Evolutionary conservation across 2,113 vertebrate genomes (phyloP).

Genomic region (Opisthocomus hoazin): DNA sequence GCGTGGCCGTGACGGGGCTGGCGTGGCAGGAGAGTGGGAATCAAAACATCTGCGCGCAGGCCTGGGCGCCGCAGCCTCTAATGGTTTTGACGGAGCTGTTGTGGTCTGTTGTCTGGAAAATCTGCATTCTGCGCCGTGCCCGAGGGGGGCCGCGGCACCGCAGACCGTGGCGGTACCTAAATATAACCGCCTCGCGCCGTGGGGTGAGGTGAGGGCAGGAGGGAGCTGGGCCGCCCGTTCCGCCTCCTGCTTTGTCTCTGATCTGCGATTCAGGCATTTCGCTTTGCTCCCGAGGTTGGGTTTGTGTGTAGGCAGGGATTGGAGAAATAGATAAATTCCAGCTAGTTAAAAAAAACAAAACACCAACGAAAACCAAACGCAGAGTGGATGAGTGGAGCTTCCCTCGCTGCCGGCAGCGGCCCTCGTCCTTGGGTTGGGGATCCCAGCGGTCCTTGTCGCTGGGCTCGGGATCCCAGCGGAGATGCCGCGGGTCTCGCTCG

Average conservation of each 20-base stretch:
- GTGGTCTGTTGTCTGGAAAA: constrained; percentile 55
- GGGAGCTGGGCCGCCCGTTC: neutral
- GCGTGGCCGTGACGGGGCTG: neutral
- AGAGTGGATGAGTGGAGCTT: neutral
- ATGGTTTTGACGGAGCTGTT: constrained; percentile 54
- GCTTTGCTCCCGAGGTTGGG: neutral
- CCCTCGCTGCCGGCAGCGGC: neutral
- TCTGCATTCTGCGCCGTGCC: constrained; percentile 29
- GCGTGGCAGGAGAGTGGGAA: constrained; percentile 53
- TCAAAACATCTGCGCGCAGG: constrained; percentile 55
- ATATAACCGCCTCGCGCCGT: constrained; percentile 43
- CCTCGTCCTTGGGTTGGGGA: neutral
- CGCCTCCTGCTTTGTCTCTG: constrained; percentile 37
- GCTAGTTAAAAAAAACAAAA: neutral
- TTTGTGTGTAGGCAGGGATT: constrained; percentile 31
- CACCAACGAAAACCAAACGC: too few species aligned
- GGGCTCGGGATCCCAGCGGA: neutral
- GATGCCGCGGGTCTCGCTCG: neutral
- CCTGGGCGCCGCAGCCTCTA: constrained; percentile 13
- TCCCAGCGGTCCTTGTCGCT: neutral
- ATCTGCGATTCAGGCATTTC: neutral
- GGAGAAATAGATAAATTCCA: constrained; percentile 3
- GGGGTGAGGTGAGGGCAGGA: constrained; percentile 54
- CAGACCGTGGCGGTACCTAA: constrained; percentile 30
- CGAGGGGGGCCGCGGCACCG: constrained; percentile 46